Evolutionary conservation across 2,888 invertebrate genomes (phyloP), one percentile per base, ranked within the genome.

Genomic region (Eupithecia insigniata): DNA sequence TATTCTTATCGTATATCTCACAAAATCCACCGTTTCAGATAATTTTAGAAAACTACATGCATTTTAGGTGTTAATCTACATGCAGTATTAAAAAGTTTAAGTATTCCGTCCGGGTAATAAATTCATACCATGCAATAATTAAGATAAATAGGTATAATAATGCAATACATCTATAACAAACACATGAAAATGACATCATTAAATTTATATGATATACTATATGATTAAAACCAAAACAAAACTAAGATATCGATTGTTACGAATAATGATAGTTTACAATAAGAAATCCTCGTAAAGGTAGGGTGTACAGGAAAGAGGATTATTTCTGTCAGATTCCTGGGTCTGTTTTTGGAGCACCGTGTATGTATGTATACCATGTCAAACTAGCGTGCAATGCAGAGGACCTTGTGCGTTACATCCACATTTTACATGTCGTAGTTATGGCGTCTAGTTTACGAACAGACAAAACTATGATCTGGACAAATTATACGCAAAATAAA

Each of bases 401-500:
- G 46, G 82, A 84, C 83, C 84, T 81, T 82, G 89, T 88, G 89
- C 87, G 77, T 83, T 80, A 86, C 85, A 83, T 81, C 78, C 84
- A 87, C 85, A 84, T 81, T 76, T 78, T 77, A 76, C 72, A 82
- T 80, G 79, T 81, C 76, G 88, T 86, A 89, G 89, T 88, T 89
- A 89, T 89, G 89, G 89, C 89, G 85, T 84, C 79, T 78, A 74
- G 81, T 86, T 87, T 87, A 85, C 82, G 85, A 86, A 87, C 86
- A 85, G 84, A 85, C 68, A 76, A 80, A 75, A 77, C 75, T 64
- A 71, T 74, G 74, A 70, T 70, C 77, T 69, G 74, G 55, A 26
- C 12, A 55, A 75, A 73, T 76, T 78, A 80, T 78, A 81, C 65
- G 83, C 84, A 85, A 87, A 86, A 78, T 72, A 84, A 82, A 73